Percentiles rank a stretch among this genome's conserved stretches.
Evolutionary conservation across 2,113 vertebrate genomes (phyloP).

Genomic region (Psittacula cyanocephala): DNA sequence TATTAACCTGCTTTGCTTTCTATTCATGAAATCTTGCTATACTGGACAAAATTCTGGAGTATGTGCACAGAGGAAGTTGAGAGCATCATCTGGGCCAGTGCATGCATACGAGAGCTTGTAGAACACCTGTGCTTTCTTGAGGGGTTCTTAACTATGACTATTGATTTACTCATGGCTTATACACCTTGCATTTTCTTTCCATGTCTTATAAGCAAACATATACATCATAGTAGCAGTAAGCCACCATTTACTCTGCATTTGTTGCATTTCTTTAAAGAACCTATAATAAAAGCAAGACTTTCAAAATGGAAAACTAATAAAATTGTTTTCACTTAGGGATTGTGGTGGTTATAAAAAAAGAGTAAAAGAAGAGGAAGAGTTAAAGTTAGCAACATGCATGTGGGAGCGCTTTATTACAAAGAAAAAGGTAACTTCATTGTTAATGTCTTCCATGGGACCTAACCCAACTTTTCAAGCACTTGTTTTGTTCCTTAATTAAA

Average conservation of each 20-base stretch:
- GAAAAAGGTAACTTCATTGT: slow-evolving; percentile 55
- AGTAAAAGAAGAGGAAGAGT: slow-evolving; percentile 70
- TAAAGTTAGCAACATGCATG: slow-evolving; percentile 69
- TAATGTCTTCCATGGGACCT: background rate
- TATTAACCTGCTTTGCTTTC: background rate
- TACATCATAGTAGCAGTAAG: background rate
- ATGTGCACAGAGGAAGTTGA: background rate
- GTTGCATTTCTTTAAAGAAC: slow-evolving; percentile 1
- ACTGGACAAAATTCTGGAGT: background rate
- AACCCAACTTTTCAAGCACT: background rate
- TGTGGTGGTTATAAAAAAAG: slow-evolving; percentile 72
- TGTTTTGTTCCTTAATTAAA: background rate
- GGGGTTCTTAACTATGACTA: background rate
- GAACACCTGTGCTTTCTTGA: background rate
- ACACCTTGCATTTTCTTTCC: background rate
- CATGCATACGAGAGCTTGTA: background rate
- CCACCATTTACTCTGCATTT: background rate
- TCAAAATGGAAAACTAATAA: slow-evolving; percentile 27
- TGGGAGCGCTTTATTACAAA: slow-evolving; percentile 75
- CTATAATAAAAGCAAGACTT: background rate
- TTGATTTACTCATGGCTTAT: background rate
- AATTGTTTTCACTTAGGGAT: slow-evolving; percentile 70
- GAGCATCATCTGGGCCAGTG: background rate
- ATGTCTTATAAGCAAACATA: background rate
- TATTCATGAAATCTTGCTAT: background rate